Conservation (phyloP, 2,888 invertebrate species). For the Arrhopalites spinosus region DNA sequence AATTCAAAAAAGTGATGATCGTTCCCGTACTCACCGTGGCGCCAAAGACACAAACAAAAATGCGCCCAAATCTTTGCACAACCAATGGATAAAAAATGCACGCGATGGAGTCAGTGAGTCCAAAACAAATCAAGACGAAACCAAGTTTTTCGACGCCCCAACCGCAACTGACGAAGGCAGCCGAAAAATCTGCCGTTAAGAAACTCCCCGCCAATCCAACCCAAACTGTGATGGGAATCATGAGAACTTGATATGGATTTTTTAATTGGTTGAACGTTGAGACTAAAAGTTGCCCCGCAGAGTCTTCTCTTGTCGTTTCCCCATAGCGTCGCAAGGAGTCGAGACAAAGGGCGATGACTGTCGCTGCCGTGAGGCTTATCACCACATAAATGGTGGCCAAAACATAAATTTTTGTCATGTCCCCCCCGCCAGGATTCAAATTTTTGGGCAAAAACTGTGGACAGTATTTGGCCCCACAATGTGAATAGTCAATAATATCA, state of each 20-base stretch:
- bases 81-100: constrained; percentile 88
- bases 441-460: constrained; percentile 59
- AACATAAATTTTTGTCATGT: constrained; percentile 78
- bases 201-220: constrained; percentile 94
- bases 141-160: constrained; percentile 91
- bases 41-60: constrained; percentile 79
- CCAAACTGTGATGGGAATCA: constrained; percentile 94
- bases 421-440: constrained; percentile 66
- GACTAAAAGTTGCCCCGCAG: constrained; percentile 79
- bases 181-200: constrained; percentile 35
- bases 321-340: constrained; percentile 91
- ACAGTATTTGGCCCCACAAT: constrained; percentile 68
- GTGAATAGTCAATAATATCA: constrained; percentile 58
- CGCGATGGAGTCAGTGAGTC: constrained; percentile 86
- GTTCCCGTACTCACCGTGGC: constrained; percentile 76
- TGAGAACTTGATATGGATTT: constrained; percentile 87
- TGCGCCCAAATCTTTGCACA: constrained; percentile 89
- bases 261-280: constrained; percentile 89
- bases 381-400: constrained; percentile 87
- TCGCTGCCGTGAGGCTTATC: constrained; percentile 82
- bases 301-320: constrained; percentile 78
- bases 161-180: constrained; percentile 88
- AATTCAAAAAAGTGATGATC: constrained; percentile 79
- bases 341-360: constrained; percentile 83
- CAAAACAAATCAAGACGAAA: constrained; percentile 96